phyloP scores from a whole-genome alignment of 1,140 invertebrate species.

The Drosophila albomicans region DNA sequence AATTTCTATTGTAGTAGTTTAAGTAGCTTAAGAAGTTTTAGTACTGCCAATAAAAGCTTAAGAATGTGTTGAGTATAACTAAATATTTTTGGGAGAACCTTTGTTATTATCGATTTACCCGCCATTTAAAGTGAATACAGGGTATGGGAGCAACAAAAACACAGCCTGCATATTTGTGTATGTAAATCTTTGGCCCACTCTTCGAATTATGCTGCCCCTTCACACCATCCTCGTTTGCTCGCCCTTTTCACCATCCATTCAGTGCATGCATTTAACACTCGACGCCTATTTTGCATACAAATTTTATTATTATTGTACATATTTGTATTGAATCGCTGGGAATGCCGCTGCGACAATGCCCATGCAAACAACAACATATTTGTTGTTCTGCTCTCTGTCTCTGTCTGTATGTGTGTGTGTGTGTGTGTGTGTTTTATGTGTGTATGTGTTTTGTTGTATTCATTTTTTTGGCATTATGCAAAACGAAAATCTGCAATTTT shows the following conservation, averaged over 20 bases:
- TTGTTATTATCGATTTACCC: neutral
- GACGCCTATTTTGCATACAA: slow-evolving; percentile 83
- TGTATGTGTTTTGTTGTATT: slow-evolving; percentile 35
- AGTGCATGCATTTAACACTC: slow-evolving; percentile 80
- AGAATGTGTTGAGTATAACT: no score
- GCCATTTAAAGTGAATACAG: neutral
- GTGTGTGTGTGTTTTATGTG: slow-evolving; percentile 9
- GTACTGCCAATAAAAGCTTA: no score
- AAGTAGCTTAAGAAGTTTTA: no score
- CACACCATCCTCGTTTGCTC: neutral
- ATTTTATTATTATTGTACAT: slow-evolving; percentile 81
- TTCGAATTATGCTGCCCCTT: neutral
- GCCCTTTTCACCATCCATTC: slow-evolving; percentile 34
- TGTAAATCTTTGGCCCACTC: slow-evolving; percentile 59
- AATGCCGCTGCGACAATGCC: slow-evolving; percentile 59
- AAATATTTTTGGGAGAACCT: neutral
- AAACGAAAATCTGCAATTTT: slow-evolving; percentile 76
- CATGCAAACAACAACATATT: slow-evolving; percentile 42
- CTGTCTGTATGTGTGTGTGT: slow-evolving; percentile 19
- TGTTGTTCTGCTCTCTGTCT: slow-evolving; percentile 28
- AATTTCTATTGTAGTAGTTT: no score
- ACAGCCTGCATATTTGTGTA: slow-evolving; percentile 70
- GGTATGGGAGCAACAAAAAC: slow-evolving; percentile 7
- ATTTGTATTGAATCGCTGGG: slow-evolving; percentile 52
- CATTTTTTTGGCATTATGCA: slow-evolving; percentile 59